These are phyloP conservation scores for Geotrupes spiniger DNA, from an alignment of 2,888 invertebrate genomes.

Conservation along the genomic window DNA sequence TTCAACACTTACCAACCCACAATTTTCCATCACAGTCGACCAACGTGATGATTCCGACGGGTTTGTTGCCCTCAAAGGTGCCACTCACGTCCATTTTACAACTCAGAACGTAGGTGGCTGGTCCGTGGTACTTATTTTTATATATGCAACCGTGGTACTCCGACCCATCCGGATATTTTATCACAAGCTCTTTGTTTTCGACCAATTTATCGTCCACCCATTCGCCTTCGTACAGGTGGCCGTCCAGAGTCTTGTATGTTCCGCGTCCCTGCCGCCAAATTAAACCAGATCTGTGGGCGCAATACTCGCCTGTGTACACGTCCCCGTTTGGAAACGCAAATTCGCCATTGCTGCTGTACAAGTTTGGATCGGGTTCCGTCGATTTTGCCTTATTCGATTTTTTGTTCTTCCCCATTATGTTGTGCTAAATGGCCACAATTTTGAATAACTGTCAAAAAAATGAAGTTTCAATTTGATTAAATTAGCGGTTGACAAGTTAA, in stretches of 20 bases:
- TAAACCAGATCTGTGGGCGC: slow-evolving; percentile 53
- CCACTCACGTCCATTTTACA: slow-evolving; percentile 53
- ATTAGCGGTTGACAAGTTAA: too few relatives aligned
- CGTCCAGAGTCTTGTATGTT: slow-evolving; percentile 58
- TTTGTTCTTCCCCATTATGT: background rate
- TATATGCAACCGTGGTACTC: slow-evolving; percentile 53
- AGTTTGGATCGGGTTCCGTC: slow-evolving; percentile 24
- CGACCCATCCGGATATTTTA: slow-evolving; percentile 52
- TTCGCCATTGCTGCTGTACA: slow-evolving; percentile 37
- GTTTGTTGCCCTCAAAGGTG: slow-evolving; percentile 55
- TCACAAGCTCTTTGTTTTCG: slow-evolving; percentile 41
- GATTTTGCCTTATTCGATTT: background rate
- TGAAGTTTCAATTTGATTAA: too few relatives aligned
- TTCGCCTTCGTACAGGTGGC: slow-evolving; percentile 55
- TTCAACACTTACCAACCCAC: slow-evolving; percentile 52
- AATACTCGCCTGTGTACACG: slow-evolving; percentile 57
- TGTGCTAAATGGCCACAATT: too few relatives aligned
- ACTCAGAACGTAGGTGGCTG: slow-evolving; percentile 54
- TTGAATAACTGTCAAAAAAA: too few relatives aligned
- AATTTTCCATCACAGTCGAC: slow-evolving; percentile 54
- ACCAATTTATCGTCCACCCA: slow-evolving; percentile 58
- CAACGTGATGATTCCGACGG: slow-evolving; percentile 49
- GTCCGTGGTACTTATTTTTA: slow-evolving; percentile 53
- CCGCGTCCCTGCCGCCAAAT: slow-evolving; percentile 51
- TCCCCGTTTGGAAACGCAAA: slow-evolving; percentile 59